These are phyloP conservation scores for Eutrigla gurnardus DNA, from an alignment of 2,797 vertebrate genomes.

Conservation along the genomic window DNA sequence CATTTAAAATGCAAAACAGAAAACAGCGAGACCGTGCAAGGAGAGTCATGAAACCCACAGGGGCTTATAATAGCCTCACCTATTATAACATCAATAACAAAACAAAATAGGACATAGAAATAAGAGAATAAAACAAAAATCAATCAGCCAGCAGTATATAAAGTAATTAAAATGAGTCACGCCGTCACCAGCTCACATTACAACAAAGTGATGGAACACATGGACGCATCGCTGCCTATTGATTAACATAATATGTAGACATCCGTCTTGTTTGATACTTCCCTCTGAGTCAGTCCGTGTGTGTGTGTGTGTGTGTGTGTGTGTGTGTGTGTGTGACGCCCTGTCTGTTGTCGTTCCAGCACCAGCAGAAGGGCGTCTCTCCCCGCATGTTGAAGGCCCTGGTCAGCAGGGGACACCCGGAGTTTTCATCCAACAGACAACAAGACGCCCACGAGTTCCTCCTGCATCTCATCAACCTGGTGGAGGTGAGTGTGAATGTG, in stretches of 20 bases:
- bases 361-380: slow-evolving; percentile 92
- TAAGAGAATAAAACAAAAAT: too few species aligned
- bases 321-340: slow-evolving; percentile 24
- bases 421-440: slow-evolving; percentile 97
- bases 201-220: background rate
- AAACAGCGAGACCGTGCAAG: too few species aligned
- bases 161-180: too few species aligned
- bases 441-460: slow-evolving; percentile 97
- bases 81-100: too few species aligned
- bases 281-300: slow-evolving; percentile 2
- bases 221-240: too few species aligned
- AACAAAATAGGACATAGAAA: too few species aligned
- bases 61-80: too few species aligned
- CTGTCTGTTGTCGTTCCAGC: slow-evolving; percentile 79
- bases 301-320: too few species aligned
- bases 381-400: slow-evolving; percentile 95
- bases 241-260: too few species aligned
- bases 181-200: background rate
- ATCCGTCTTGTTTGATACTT: slow-evolving; percentile 8
- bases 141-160: too few species aligned
- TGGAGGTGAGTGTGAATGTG: slow-evolving; percentile 86
- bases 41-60: too few species aligned
- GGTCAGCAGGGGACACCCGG: slow-evolving; percentile 92
- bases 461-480: slow-evolving; percentile 91
- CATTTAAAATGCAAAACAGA: too few species aligned